These are phyloP conservation scores for Rhinophrynus dorsalis DNA, from an alignment of 2,797 vertebrate species.

Conservation along the genomic window DNA sequence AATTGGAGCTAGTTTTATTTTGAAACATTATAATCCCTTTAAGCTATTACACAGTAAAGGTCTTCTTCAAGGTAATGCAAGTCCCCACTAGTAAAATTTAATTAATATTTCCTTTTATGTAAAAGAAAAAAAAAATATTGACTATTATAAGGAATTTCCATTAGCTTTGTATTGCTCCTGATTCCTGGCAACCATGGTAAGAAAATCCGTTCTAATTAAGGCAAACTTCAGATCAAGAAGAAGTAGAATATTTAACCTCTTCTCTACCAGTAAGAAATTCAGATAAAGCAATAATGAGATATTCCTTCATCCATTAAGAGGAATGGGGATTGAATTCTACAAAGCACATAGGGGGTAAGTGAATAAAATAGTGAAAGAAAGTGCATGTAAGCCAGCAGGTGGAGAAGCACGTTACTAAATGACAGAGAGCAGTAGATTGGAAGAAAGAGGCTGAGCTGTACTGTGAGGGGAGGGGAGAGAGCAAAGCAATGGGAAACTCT, in stretches of 20 bases:
- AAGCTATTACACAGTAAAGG: too few species aligned
- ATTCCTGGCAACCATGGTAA: background rate
- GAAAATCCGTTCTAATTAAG: background rate
- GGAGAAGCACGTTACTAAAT: conserved; percentile 40
- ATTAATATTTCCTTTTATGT: too few species aligned
- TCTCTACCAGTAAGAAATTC: background rate
- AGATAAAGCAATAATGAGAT: background rate
- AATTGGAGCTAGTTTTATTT: too few species aligned
- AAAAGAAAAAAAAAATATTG: background rate
- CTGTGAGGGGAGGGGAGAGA: conserved; percentile 22
- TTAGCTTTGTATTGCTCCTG: background rate
- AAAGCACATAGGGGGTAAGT: conserved; percentile 22
- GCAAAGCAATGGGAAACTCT: conserved; percentile 44
- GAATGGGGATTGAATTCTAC: background rate
- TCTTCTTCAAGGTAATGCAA: too few species aligned
- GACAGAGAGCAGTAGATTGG: conserved; percentile 24
- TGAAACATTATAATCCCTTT: too few species aligned
- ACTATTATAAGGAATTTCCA: background rate
- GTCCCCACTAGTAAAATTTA: too few species aligned
- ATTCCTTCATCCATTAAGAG: background rate
- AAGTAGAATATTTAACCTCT: conserved; percentile 11
- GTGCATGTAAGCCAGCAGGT: conserved; percentile 40
- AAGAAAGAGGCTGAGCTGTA: conserved; percentile 34
- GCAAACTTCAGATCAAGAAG: background rate
- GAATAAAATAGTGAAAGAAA: conserved; percentile 26